Base-by-base conservation (phyloP, 2,797 vertebrate species). In the Paguma larvata region DNA sequence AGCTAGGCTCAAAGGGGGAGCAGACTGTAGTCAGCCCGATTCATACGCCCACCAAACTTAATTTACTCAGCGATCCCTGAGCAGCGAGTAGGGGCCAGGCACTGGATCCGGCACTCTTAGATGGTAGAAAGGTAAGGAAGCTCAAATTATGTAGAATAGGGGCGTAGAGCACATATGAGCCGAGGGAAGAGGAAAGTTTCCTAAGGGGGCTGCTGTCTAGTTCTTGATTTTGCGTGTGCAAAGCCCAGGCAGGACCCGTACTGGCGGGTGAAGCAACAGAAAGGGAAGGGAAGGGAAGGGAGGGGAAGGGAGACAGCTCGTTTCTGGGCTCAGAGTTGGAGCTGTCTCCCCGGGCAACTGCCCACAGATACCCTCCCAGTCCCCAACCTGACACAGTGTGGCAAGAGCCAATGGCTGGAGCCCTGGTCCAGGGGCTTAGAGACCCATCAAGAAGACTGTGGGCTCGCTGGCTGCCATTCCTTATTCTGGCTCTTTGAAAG, bases 91-190 rank as follows among this genome's bases (percentile, higher is more conserved):
- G 85, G 21, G 56, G n/a, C 19, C 83, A 34, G 65, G 65, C n/a
- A 56, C 56, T 0, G 0, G 9, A 5, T 30, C 65, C 46, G 25
- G 41, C 16, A 23, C 34, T 0, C 2, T 41, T 53, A 80, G 16
- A 15, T 53, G 25, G 13, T 2, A 34, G n/a, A 67, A 32, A 48
- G 48, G 16, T 16, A 14, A 90, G 63, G 53, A 84, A 38, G 14
- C 6, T 46, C 34, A 21, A 38, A 13, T 10, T 4, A 59, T 5
- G 8, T 38, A n/a, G 51, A 62, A 14, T 14, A 44, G 59, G 46
- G 79, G 11, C 5, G 1, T n/a, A 48, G 38, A 6, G 12, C 5
- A 2, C 41, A 38, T 0, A 0, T 5, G 41, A 89, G 3, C 34
- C 38, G 38, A 27, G 59, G 51, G 46, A 87, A 68, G 23, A n/a